These are phyloP conservation scores for Silvanus unidentatus DNA, from an alignment of 2,888 invertebrate species.

Conservation along the genomic window DNA sequence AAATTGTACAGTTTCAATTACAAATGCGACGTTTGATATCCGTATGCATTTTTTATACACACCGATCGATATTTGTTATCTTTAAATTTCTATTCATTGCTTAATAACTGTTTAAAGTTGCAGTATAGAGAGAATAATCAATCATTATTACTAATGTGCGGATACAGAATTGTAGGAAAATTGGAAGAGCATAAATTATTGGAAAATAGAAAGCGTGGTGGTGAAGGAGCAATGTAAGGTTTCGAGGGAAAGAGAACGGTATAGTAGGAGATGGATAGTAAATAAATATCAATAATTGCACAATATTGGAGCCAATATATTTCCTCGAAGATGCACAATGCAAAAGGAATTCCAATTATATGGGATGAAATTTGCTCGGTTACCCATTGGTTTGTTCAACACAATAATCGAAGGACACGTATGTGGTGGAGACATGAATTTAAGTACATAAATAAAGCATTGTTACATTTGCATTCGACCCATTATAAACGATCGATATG, in stretches of 20 bases:
- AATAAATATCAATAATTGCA: constrained; percentile 35
- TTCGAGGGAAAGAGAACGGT: constrained; percentile 18
- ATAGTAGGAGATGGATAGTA: constrained; percentile 22
- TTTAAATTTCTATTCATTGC: no score
- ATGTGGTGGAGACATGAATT: no score
- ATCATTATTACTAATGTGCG: not conserved
- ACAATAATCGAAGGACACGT: no score
- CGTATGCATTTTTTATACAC: not conserved
- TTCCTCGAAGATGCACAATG: constrained; percentile 29
- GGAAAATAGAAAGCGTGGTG: no score
- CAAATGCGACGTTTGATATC: no score
- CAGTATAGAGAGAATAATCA: not conserved
- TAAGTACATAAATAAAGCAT: no score
- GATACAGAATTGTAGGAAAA: constrained; percentile 7
- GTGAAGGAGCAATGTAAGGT: no score
- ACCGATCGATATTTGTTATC: not conserved
- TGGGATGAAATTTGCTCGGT: constrained; percentile 22
- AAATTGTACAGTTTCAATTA: not conserved
- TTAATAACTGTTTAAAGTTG: no score
- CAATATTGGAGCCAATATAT: constrained; percentile 29
- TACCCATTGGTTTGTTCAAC: not conserved
- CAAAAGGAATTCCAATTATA: constrained; percentile 32
- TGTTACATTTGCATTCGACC: constrained; percentile 14
- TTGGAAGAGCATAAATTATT: constrained; percentile 22
- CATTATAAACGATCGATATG: not conserved